These are phyloP conservation scores for Flexamia atlantica DNA, from an alignment of 2,888 invertebrate genomes.

Conservation along the genomic window DNA sequence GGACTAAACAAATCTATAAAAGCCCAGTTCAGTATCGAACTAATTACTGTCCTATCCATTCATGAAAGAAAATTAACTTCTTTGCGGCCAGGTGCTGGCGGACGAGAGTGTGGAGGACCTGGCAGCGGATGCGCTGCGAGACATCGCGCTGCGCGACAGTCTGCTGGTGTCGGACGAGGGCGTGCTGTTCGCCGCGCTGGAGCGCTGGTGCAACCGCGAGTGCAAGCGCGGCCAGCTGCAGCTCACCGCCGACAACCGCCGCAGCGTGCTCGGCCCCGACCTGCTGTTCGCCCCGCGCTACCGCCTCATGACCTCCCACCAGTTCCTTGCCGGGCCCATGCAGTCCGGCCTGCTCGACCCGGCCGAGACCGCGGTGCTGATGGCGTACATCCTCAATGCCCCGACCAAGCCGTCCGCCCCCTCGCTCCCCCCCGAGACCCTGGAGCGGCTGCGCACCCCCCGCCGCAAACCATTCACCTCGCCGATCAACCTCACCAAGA, in stretches of 20 bases:
- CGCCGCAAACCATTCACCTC: slow-evolving; percentile 76
- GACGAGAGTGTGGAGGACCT: slow-evolving; percentile 81
- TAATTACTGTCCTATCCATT: too few relatives aligned
- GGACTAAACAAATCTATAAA: too few relatives aligned
- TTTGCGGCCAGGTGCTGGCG: slow-evolving; percentile 74
- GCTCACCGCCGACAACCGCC: slow-evolving; percentile 76
- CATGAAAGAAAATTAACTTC: too few relatives aligned
- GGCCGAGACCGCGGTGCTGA: slow-evolving; percentile 75
- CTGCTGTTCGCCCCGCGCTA: slow-evolving; percentile 82
- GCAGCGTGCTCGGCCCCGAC: slow-evolving; percentile 75
- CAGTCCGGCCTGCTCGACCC: slow-evolving; percentile 77
- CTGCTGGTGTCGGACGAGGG: slow-evolving; percentile 78
- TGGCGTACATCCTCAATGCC: slow-evolving; percentile 70
- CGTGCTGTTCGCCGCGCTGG: slow-evolving; percentile 80
- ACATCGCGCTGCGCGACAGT: slow-evolving; percentile 83
- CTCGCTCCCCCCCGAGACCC: slow-evolving; percentile 73
- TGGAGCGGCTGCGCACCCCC: slow-evolving; percentile 75
- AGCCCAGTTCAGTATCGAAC: too few relatives aligned
- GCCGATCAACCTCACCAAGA: slow-evolving; percentile 75
- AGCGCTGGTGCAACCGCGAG: slow-evolving; percentile 79
- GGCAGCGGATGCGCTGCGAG: slow-evolving; percentile 80
- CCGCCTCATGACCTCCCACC: slow-evolving; percentile 81
- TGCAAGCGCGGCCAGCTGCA: slow-evolving; percentile 78
- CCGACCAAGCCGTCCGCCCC: slow-evolving; percentile 65
- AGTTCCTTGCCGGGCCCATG: slow-evolving; percentile 80